These are phyloP conservation scores for Reinhardtius hippoglossoides DNA, from an alignment of 2,113 vertebrate species.

Conservation along the genomic window DNA sequence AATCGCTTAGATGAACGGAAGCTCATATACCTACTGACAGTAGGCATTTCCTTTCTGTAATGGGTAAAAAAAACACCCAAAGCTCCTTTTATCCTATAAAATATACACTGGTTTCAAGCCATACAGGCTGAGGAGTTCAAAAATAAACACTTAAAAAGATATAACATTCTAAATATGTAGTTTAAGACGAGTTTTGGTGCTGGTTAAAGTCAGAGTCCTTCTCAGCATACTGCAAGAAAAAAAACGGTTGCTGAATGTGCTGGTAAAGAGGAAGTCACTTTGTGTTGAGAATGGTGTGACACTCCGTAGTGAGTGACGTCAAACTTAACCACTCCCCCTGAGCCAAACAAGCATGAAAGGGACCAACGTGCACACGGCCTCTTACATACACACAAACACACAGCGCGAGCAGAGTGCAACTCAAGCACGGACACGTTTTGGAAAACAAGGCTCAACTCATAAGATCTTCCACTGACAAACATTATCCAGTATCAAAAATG, in stretches of 20 bases:
- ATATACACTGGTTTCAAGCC: conserved; percentile 9
- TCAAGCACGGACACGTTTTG: conserved; percentile 35
- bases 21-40: conserved; percentile 76
- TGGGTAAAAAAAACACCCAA: not conserved
- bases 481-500: not conserved
- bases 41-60: conserved; percentile 63
- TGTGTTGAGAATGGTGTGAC: conserved; percentile 78
- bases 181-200: not conserved
- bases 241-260: conserved; percentile 29
- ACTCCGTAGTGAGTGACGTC: conserved; percentile 72
- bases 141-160: not conserved
- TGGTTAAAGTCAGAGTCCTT: conserved; percentile 3
- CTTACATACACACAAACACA: conserved; percentile 10
- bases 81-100: not conserved
- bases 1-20: conserved; percentile 78
- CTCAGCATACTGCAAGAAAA: conserved; percentile 16
- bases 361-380: not conserved
- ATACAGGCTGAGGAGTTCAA: conserved; percentile 12
- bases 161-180: not conserved
- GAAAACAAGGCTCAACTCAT: conserved; percentile 3
- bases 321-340: conserved; percentile 70
- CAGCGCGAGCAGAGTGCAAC: not conserved
- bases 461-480: conserved; percentile 26
- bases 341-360: conserved; percentile 43
- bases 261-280: conserved; percentile 69